Evolutionary conservation across 2,888 invertebrate species (phyloP).

Genomic region (Apamea epomidion): DNA sequence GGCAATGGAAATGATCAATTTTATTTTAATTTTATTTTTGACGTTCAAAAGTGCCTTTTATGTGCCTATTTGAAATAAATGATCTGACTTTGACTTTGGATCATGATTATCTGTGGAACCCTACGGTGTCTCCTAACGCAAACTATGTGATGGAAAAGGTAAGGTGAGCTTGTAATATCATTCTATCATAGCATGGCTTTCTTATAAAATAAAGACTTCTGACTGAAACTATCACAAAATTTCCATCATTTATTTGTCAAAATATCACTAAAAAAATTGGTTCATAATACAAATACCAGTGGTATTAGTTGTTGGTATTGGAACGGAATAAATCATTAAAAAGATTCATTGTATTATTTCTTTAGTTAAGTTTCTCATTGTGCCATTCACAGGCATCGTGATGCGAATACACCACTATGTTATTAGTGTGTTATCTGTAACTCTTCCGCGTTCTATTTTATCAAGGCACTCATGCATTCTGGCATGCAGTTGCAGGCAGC

Average conservation of each 20-base stretch:
- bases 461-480: conserved; percentile 40
- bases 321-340: not conserved
- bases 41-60: too few species aligned
- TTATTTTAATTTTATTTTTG: too few species aligned
- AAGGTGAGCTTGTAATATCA: not conserved
- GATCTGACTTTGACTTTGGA: too few species aligned
- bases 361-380: not conserved
- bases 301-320: too few species aligned
- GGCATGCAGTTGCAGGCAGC: conserved; percentile 36
- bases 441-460: conserved; percentile 44
- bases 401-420: conserved; percentile 32
- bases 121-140: not conserved
- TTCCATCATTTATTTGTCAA: not conserved
- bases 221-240: not conserved
- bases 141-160: not conserved
- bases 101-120: not conserved
- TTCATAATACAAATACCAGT: too few species aligned
- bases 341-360: not conserved
- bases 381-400: conserved; percentile 28
- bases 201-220: not conserved
- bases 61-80: too few species aligned
- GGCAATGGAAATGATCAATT: too few species aligned
- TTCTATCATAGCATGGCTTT: not conserved
- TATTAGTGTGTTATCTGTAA: conserved; percentile 24
- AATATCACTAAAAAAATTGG: not conserved